Percentiles rank a stretch among this genome's conserved stretches.
Conservation (phyloP, 2,888 invertebrate genomes). For the Chymomyza fuscimana region DNA sequence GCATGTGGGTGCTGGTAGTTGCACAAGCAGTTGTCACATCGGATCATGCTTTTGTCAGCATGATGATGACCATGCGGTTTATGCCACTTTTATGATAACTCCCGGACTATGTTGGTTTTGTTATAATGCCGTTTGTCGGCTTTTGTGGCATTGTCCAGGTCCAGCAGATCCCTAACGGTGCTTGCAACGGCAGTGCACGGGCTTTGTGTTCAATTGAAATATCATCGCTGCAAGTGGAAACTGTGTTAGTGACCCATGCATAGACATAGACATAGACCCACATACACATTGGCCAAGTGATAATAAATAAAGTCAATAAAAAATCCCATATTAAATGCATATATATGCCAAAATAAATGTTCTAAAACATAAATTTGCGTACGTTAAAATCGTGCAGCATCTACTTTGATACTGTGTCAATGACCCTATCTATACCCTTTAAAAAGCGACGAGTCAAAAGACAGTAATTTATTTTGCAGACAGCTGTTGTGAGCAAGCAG, state of each 20-base stretch:
- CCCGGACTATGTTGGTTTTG: constrained; percentile 6
- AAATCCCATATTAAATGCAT: not conserved
- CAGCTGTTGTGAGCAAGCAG: no score
- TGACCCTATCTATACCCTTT: no score
- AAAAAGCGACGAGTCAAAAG: no score
- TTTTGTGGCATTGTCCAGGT: constrained; percentile 30
- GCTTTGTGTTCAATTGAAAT: constrained; percentile 51
- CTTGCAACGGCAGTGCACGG: constrained; percentile 28
- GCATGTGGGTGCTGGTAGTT: constrained; percentile 54
- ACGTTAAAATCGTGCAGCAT: no score
- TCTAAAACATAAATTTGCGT: no score
- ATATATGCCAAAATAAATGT: no score
- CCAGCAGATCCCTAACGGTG: constrained; percentile 45
- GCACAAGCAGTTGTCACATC: not conserved
- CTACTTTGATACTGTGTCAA: no score
- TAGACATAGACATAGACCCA: not conserved
- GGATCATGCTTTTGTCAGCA: not conserved
- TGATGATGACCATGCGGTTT: constrained; percentile 55
- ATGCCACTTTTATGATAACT: constrained; percentile 39
- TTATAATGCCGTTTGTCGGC: not conserved
- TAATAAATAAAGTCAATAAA: not conserved
- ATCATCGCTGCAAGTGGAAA: constrained; percentile 24
- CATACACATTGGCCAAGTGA: not conserved
- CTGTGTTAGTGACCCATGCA: not conserved
- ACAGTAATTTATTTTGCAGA: no score